Base-by-base conservation (phyloP, 2,888 invertebrate species). In the Drosophila buzzatii region DNA sequence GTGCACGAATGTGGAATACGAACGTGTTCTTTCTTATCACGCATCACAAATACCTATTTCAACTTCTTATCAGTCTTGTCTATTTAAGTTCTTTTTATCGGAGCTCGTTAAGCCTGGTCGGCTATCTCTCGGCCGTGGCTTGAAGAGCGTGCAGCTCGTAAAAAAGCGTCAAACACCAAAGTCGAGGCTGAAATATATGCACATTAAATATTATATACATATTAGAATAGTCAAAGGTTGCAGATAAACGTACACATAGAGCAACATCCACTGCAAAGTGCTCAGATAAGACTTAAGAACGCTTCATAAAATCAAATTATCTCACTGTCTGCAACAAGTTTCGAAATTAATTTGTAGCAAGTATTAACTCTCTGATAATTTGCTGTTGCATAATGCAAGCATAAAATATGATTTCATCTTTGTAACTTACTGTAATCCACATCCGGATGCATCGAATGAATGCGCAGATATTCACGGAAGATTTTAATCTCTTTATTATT, bases 391-490 rank as follows among this genome's bases (percentile, higher is more conserved):
- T 7, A 14, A 14, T 18, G 3, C 20, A 23, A 7, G 3, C 1
- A 47, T 4, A 16, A 16, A 27, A 16, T 1, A 8, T 16, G 16
- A 1, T 27, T 31, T 12, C 0, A 10, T 33, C 18, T 51, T 12
- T 33, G 18, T 33, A 33, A 45, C 90, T 55, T 93, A 97, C 97
- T 95, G 92, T 98, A 98, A 92, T 97, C 95, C 16, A 97, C 94
- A 90, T 96, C 93, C 0, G 98, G 98, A 78, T 98, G 98, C 1
- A 97, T 97, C 31, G 97, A 96, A 7, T 97, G 96, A 82, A 98
- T 97, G 78, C 95, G 94, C 63, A 98, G 93, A 93, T 98, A 98
- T 88, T 97, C 96, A 64, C 96, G 94, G 89, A 98, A 97, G 88
- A 96, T 95, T 74, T 96, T 94, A 71, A 97, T 94, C 69, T 96